Base-by-base conservation (phyloP, 1,140 invertebrate genomes). In the Eufriesea mexicana region DNA sequence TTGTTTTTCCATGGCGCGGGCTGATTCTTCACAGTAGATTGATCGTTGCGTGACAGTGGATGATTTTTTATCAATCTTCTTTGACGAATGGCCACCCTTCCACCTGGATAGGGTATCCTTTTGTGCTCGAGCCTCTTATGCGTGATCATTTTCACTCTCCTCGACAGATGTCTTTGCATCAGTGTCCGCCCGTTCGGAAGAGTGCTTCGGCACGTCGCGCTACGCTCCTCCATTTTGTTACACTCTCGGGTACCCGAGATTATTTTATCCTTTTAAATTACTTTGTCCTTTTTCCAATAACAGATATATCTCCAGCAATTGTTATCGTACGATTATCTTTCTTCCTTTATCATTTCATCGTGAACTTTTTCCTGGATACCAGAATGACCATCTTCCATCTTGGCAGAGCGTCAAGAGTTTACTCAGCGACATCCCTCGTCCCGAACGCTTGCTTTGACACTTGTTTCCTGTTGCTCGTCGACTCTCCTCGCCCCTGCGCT, bases 41-140 rank as follows among this genome's bases (percentile, higher is more conserved):
- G 23, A 20, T 49, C 47, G 25, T 54, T 54, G 23, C n/a, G 20
- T 5, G 47, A 70, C 42, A 25, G 16, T 10, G 18, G 49, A 35
- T 45, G 20, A 35, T 72, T 72, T 55, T 55, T 68, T 20, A 45
- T 66, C 66, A 42, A 66, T 66, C 45, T 47, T 45, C 64, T 45
- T 49, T 6, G 6, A 72, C 18, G 47, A 1, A 71, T 23, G 9
- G 20, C 18, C 18, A 25, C 28, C 20, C 47, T 54, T 66, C n/a
- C 42, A 20, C 9, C 35, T 35, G 1, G 35, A 4, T 18, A 23
- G 42, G 9, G 7, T 4, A 12, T 45, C 5, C 20, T 47, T 23
- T 55, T 7, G 35, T 18, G 20, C n/a, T 68, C 14, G 14, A 47
- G 12, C 42, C 2, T 35, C 47, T 14, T 47, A 0, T 23, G 23